Base-by-base conservation (phyloP, 2,888 invertebrate genomes). In the Lithophane socia region DNA sequence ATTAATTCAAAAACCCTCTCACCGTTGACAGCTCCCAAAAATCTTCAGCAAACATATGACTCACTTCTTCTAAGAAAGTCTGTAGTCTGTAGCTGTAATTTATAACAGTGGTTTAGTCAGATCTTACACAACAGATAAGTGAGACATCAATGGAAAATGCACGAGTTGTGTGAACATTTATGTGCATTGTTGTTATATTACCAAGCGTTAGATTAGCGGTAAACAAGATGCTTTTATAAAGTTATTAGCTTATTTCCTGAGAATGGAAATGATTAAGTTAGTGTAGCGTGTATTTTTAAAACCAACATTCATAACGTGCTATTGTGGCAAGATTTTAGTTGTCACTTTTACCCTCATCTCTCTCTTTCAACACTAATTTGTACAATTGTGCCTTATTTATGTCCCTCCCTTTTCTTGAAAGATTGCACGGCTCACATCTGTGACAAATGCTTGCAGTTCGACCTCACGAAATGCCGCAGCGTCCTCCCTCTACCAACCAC, bases 381-480 rank as follows among this genome's bases (percentile, higher is more conserved):
- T 49, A 1, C 9, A 2, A 54, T 60, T 42, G 12, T 16, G 49
- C 10, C 18, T 24, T 60, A 60, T 56, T 61, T 4, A 7, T 18
- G 9, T 24, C 16, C 65, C 37, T 56, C 29, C 66, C 21, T 64
- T 47, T 60, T 74, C 75, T 76, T 61, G 68, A 69, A 63, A 65
- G 44, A 85, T 75, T 69, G 49, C 52, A 29, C 44, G 29, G 54
- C 58, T 82, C 68, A 61, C 61, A 61, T 75, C 56, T 82, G 52
- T 82, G 77, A 85, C 60, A 76, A 85, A 82, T 85, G 82, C 71
- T 75, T 72, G 71, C 71, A 81, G 71, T 54, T 69, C 77, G 71
- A 81, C 76, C 82, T 76, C 76, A 85, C 64, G 44, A 76, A 85
- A 76, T 76, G 77, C 85, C 77, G 72, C 82, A 85, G 68, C 82